Conservation (phyloP, 2,113 vertebrate species). For the Eudyptes chrysolophus region DNA sequence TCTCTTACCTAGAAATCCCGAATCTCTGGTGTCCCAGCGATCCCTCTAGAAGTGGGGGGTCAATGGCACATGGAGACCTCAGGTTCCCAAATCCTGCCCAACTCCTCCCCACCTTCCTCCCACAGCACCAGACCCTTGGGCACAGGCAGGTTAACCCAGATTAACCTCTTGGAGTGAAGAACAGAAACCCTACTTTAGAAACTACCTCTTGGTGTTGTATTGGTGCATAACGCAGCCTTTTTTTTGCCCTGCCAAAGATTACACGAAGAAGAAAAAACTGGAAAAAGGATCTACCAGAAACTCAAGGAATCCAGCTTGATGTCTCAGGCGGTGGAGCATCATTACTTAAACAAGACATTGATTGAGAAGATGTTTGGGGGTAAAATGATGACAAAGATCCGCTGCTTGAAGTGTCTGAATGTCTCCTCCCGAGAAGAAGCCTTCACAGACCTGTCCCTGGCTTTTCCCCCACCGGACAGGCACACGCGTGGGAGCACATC, state of each 20-base stretch:
- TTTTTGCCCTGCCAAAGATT: conserved; percentile 59
- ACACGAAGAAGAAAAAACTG: conserved; percentile 83
- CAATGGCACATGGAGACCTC: neutral
- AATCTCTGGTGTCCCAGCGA: neutral
- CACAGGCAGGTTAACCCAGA: neutral
- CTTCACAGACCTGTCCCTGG: conserved; percentile 83
- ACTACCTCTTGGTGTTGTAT: neutral
- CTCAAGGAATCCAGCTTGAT: conserved; percentile 71
- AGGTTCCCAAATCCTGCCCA: neutral
- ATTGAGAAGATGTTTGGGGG: conserved; percentile 86
- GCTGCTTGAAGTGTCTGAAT: conserved; percentile 79
- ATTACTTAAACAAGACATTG: conserved; percentile 66
- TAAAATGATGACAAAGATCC: conserved; percentile 81
- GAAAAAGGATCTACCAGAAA: conserved; percentile 77
- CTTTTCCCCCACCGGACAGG: conserved; percentile 74
- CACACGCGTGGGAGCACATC: neutral
- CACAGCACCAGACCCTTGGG: neutral
- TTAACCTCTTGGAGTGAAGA: neutral
- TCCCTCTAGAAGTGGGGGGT: neutral
- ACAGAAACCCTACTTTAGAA: neutral
- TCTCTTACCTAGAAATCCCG: neutral
- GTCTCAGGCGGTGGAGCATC: conserved; percentile 36
- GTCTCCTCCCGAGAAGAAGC: conserved; percentile 82
- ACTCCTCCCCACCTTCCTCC: neutral
- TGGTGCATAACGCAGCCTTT: neutral